Percentiles rank a stretch among this genome's conserved stretches.
These are phyloP conservation scores for Falco rusticolus DNA, from an alignment of 2,797 vertebrate genomes.

Conservation along the genomic window DNA sequence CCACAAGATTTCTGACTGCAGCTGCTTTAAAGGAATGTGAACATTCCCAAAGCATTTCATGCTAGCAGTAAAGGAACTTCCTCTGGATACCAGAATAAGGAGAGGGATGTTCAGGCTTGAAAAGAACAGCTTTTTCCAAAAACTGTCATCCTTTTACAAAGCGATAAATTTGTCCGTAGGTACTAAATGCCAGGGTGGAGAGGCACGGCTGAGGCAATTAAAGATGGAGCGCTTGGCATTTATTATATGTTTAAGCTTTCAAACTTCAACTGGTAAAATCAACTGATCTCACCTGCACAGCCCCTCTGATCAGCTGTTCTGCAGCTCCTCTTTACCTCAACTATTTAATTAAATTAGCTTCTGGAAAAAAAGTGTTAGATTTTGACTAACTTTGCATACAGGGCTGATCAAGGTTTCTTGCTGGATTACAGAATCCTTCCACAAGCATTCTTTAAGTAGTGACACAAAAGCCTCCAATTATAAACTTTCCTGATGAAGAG, in stretches of 20 bases:
- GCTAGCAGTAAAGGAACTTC: not conserved
- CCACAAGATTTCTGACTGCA: not conserved
- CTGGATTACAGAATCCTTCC: not conserved
- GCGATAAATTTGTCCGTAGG: not conserved
- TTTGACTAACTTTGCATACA: not conserved
- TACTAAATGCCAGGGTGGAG: not conserved
- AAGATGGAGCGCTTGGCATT: not conserved
- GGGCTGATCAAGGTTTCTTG: not conserved
- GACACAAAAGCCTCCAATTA: not conserved
- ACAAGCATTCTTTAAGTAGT: not conserved
- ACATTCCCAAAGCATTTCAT: not conserved
- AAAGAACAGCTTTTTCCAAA: not conserved
- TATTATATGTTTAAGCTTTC: not conserved
- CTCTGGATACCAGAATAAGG: not conserved
- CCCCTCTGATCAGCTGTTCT: not conserved
- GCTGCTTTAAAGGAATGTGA: not conserved
- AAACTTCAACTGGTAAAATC: not conserved
- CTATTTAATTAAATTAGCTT: not conserved
- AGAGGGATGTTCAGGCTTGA: not conserved
- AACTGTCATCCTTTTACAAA: not conserved
- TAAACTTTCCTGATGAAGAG: not conserved
- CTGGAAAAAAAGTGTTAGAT: not conserved
- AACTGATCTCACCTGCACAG: not conserved
- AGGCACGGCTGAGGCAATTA: not conserved
- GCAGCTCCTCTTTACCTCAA: not conserved